phyloP scores from a whole-genome alignment of 2,797 vertebrate species.

The Hydrolagus colliei region DNA sequence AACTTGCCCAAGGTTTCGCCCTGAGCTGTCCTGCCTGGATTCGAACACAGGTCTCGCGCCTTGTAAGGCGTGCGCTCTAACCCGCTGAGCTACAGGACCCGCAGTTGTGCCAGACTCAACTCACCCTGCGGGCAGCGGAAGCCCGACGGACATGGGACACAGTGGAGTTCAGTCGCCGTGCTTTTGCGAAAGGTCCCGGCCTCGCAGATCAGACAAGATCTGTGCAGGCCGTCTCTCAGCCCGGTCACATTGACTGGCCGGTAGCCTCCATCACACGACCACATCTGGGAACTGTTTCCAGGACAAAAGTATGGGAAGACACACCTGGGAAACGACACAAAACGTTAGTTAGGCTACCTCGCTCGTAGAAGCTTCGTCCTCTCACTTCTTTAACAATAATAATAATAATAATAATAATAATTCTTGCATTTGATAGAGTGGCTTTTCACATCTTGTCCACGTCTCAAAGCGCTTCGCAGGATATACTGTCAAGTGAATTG shows the following conservation, averaged over 20 bases:
- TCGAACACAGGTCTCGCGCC: too few relatives aligned
- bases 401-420: too few relatives aligned
- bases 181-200: constrained; percentile 63
- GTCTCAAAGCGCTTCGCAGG: too few relatives aligned
- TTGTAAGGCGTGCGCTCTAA: too few relatives aligned
- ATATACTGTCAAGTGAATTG: too few relatives aligned
- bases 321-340: constrained; percentile 58
- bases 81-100: neutral
- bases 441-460: too few relatives aligned
- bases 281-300: constrained; percentile 59
- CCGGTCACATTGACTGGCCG: constrained; percentile 65
- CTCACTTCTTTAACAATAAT: too few relatives aligned
- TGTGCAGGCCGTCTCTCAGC: constrained; percentile 63
- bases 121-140: constrained; percentile 73
- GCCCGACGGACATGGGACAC: constrained; percentile 73
- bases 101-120: neutral
- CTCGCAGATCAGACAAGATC: constrained; percentile 65
- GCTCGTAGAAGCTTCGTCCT: too few relatives aligned
- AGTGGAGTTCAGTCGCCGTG: constrained; percentile 47
- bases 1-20: too few relatives aligned
- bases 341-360: too few relatives aligned
- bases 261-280: constrained; percentile 65
- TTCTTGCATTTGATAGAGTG: too few relatives aligned
- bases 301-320: constrained; percentile 78
- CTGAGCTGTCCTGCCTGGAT: too few relatives aligned